A percentile compares a stretch with the other conserved stretches of the same genome.
phyloP scores from a whole-genome alignment of 2,113 vertebrate genomes.

The Notothenia rossii region DNA sequence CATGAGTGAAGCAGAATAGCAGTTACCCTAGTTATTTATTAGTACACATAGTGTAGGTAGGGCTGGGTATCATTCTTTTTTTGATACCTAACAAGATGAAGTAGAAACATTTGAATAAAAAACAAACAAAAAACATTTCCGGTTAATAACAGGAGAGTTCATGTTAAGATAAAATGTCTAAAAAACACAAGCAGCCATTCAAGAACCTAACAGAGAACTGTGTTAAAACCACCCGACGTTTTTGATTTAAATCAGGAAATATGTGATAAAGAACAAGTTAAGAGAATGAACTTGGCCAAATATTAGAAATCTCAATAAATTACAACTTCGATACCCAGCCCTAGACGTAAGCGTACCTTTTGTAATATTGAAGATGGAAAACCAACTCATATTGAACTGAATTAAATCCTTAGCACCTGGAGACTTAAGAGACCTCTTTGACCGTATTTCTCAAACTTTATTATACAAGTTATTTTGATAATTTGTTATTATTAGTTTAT shows the following conservation, averaged over 20 bases:
- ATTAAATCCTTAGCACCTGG: conserved; percentile 5
- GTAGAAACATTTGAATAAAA: conserved; percentile 24
- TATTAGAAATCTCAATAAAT: not conserved
- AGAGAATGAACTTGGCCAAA: not conserved
- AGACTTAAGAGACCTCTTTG: not conserved
- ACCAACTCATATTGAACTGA: conserved; percentile 13
- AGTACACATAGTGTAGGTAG: conserved; percentile 28
- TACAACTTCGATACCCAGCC: conserved; percentile 13
- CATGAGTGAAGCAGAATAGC: conserved; percentile 19
- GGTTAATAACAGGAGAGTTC: not conserved
- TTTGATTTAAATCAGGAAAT: not conserved
- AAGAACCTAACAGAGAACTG: not conserved
- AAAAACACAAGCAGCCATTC: not conserved
- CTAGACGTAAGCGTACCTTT: not conserved
- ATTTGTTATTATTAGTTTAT: too few species aligned
- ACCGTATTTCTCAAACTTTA: not conserved
- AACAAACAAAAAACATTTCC: not conserved
- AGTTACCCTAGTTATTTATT: conserved; percentile 26
- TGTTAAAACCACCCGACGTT: not conserved
- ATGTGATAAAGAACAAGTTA: not conserved
- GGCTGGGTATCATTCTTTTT: conserved; percentile 7
- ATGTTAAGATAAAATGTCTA: not conserved
- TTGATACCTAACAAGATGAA: not conserved
- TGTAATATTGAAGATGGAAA: not conserved
- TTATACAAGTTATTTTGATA: not conserved